phyloP scores from a whole-genome alignment of 2,797 vertebrate genomes.

The Benthosema pterotum region DNA sequence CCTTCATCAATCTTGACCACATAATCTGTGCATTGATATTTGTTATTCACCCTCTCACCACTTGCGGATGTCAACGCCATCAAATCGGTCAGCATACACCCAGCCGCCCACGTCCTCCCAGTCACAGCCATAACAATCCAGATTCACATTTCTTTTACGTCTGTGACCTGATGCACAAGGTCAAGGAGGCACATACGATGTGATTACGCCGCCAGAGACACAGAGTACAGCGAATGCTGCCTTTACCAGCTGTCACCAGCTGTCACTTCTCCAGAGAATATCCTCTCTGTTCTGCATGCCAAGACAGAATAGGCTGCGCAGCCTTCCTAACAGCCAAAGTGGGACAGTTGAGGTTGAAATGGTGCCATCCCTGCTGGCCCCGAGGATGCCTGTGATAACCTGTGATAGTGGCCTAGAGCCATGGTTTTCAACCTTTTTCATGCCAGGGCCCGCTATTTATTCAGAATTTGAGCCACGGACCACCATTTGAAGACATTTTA shows the following conservation, averaged over 20 bases:
- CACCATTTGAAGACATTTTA: no score
- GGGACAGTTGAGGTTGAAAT: not conserved
- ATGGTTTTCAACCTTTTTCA: no score
- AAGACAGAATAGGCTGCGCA: conserved; percentile 4
- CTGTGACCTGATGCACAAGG: conserved; percentile 31
- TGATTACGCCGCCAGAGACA: conserved; percentile 7
- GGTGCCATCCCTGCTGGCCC: not conserved
- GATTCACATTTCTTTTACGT: conserved; percentile 33
- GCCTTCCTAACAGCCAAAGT: conserved; percentile 4
- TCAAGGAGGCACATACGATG: conserved; percentile 11
- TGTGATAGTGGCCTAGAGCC: not conserved
- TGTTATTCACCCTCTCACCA: conserved; percentile 25
- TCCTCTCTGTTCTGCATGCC: conserved; percentile 3
- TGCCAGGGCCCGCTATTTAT: no score
- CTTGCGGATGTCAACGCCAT: conserved; percentile 53
- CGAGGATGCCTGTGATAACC: not conserved
- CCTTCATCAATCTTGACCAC: no score
- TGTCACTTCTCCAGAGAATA: conserved; percentile 7
- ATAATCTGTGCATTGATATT: not conserved
- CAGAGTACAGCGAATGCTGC: not conserved
- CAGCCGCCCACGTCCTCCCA: not conserved
- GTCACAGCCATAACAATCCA: conserved; percentile 31
- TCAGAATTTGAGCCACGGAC: no score
- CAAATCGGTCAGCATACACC: conserved; percentile 51
- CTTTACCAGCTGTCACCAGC: conserved; percentile 25